Evolutionary conservation across 2,888 invertebrate genomes (phyloP).

Genomic region (Embidobia sp.): DNA sequence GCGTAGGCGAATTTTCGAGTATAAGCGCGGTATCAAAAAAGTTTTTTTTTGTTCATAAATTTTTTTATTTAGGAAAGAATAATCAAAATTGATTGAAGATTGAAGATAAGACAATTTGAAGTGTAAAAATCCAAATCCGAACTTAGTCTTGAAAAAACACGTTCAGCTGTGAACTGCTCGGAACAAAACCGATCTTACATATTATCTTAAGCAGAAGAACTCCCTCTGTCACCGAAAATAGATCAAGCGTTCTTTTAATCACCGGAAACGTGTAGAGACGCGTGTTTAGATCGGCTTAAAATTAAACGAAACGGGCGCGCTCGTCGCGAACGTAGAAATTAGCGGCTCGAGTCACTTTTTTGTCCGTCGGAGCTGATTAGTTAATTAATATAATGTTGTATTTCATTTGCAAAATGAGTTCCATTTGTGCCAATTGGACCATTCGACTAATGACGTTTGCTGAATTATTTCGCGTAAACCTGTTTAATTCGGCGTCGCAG

Average conservation of each 20-base stretch:
- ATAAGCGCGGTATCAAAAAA: no score
- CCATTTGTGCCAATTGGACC: neutral
- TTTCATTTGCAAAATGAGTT: constrained; percentile 5
- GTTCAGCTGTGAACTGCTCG: no score
- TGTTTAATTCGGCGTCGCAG: neutral
- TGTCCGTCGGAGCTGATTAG: neutral
- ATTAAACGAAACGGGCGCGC: no score
- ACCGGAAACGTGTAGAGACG: constrained; percentile 33
- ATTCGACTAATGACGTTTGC: constrained; percentile 5
- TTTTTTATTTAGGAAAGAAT: no score
- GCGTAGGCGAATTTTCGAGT: no score
- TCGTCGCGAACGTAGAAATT: no score
- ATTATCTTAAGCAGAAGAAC: neutral
- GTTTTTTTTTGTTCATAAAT: no score
- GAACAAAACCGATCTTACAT: neutral
- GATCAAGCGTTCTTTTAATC: constrained; percentile 38
- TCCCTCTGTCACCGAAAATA: constrained; percentile 32
- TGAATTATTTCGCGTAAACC: constrained; percentile 7
- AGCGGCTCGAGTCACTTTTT: neutral
- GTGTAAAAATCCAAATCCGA: no score
- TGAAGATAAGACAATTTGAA: no score
- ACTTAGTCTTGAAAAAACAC: no score
- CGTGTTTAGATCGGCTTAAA: neutral
- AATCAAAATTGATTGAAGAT: no score
- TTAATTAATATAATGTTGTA: constrained; percentile 20